Evolutionary conservation across 2,113 vertebrate species (phyloP), one percentile per base, ranked within the genome.

Genomic region (Zootoca vivipara): DNA sequence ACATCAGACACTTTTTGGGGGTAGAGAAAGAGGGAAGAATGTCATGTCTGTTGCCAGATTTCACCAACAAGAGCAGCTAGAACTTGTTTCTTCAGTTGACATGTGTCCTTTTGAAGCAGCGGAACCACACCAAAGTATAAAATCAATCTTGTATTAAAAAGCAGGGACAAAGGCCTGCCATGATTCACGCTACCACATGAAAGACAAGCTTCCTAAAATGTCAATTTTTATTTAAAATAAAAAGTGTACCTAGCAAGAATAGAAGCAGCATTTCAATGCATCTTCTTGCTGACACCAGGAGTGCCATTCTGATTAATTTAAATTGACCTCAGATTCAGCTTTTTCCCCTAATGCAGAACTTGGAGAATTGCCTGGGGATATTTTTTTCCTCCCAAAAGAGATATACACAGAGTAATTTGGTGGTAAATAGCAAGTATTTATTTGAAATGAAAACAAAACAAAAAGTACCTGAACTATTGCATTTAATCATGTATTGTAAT

Each of bases 391-490:
- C 46, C 46, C 10, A 52, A 52, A 89, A 70, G 28, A 87, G 92
- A 94, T 84, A 93, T 85, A 89, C 65, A 90, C 90, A 90, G 93
- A 95, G 0, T 87, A 86, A 89, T 92, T 89, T 96, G 97, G 97
- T 98, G 98, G 97, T 98, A 98, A 98, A 99, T 98, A 99, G 97
- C 97, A 98, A 97, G 97, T 98, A 97, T 99, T 99, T 99, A 98
- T 99, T 99, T 98, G 96, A 98, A 98, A 98, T 97, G 95, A 96
- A 98, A 98, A 98, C 96, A 97, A 98, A 98, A 97, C 85, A 95
- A 96, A 98, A 98, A 97, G 97, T 99, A 99, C 97, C 98, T 98
- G 98, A 97, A 98, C 98, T 99, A 99, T 98, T 99, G 98, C 97
- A 98, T 98, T 98, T 98, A 98, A 97, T 97, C 96, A 98, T 97